A percentile compares a stretch with the other conserved stretches of the same genome.
phyloP scores from a whole-genome alignment of 2,888 invertebrate genomes.

The Hybos culiciformis region DNA sequence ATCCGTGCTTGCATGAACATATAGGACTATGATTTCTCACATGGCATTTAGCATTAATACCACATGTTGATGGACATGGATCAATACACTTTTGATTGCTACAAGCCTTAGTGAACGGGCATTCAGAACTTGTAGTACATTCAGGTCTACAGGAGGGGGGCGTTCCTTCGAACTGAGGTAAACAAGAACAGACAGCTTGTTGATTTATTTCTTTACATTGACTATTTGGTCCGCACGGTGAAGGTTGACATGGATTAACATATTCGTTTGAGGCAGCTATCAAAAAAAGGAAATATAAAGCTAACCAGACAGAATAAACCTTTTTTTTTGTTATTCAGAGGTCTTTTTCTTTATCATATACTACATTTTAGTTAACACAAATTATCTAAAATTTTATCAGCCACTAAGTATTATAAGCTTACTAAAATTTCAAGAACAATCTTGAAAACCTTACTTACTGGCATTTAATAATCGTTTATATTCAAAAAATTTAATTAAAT shows the following conservation, averaged over 20 bases:
- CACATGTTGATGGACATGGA: conserved; percentile 63
- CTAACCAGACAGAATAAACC: too few species aligned
- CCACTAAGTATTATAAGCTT: too few species aligned
- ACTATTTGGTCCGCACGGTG: conserved; percentile 62
- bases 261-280: conserved; percentile 17
- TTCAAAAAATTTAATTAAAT: too few species aligned
- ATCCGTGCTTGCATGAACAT: conserved; percentile 54
- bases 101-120: conserved; percentile 51
- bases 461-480: too few species aligned
- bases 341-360: too few species aligned
- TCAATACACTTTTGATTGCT: conserved; percentile 57
- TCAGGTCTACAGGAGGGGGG: conserved; percentile 64
- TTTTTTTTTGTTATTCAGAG: conserved; percentile 58
- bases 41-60: conserved; percentile 54
- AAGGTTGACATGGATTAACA: conserved; percentile 39
- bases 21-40: conserved; percentile 63
- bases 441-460: too few species aligned
- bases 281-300: too few species aligned
- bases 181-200: conserved; percentile 59
- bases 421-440: too few species aligned
- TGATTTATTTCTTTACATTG: conserved; percentile 51
- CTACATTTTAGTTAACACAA: too few species aligned
- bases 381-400: too few species aligned
- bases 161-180: conserved; percentile 49
- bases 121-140: conserved; percentile 60